These are phyloP conservation scores for Chaetura pelagica DNA, from an alignment of 2,113 vertebrate genomes.

Conservation along the genomic window DNA sequence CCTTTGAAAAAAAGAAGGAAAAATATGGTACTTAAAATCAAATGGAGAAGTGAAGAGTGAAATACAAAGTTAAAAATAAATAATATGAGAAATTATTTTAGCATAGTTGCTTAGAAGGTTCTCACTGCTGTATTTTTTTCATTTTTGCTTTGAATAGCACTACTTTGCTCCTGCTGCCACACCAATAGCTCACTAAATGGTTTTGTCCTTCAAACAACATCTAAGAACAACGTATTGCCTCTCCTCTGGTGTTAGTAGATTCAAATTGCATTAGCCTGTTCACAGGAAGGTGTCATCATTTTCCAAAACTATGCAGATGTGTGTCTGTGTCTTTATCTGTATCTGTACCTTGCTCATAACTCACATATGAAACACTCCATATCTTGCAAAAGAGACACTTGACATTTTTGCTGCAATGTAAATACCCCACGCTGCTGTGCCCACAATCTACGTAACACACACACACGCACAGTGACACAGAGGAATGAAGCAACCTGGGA, in stretches of 20 bases:
- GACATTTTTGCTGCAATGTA: not conserved
- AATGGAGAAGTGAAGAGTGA: not conserved
- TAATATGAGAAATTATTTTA: not conserved
- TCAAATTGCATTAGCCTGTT: not conserved
- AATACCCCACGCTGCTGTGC: not conserved
- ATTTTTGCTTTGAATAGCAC: not conserved
- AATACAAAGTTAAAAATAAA: not conserved
- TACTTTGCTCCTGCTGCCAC: not conserved
- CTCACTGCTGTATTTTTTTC: not conserved
- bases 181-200: not conserved
- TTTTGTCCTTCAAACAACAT: not conserved
- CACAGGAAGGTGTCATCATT: not conserved
- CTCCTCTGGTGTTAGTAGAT: not conserved
- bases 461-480: not conserved
- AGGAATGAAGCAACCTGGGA: not conserved
- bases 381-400: not conserved
- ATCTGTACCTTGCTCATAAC: not conserved
- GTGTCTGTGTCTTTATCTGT: not conserved
- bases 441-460: not conserved
- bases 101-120: not conserved
- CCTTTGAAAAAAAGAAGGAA: not conserved
- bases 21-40: not conserved
- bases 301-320: not conserved
- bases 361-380: not conserved
- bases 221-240: not conserved